These are phyloP conservation scores for Papilio polyxenes DNA, from an alignment of 1,140 invertebrate genomes.

Conservation along the genomic window DNA sequence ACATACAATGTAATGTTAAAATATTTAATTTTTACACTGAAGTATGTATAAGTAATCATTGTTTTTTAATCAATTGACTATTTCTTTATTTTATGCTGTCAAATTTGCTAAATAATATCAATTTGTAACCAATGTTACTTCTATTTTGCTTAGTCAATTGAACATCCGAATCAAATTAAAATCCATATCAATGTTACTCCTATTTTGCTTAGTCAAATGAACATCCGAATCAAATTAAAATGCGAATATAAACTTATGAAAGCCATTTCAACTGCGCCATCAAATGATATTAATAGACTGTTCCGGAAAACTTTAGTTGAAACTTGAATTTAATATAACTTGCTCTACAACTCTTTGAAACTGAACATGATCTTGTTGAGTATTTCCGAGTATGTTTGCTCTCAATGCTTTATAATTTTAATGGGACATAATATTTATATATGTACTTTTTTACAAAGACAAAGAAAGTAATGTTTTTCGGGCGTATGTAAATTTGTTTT, in stretches of 20 bases:
- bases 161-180: not conserved
- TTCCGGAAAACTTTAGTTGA: not conserved
- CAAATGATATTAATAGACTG: not conserved
- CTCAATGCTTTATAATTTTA: not conserved
- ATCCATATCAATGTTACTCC: not conserved
- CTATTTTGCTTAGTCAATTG: not conserved
- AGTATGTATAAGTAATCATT: not conserved
- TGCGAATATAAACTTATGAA: not conserved
- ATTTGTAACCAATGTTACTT: too few relatives aligned
- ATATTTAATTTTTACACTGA: not conserved
- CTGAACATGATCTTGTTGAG: not conserved
- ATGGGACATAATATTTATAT: not conserved
- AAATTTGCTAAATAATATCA: too few relatives aligned
- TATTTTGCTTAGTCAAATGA: not conserved
- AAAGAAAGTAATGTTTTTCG: too few relatives aligned
- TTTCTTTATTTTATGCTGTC: too few relatives aligned
- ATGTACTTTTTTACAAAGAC: too few relatives aligned
- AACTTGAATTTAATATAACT: not conserved
- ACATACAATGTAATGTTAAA: not conserved
- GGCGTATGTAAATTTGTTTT: too few relatives aligned
- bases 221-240: not conserved
- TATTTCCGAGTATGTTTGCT: not conserved
- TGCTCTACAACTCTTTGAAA: not conserved
- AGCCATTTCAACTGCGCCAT: not conserved
- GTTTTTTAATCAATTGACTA: too few relatives aligned